Evolutionary conservation across 2,113 vertebrate species (phyloP), one percentile per base, ranked within the genome.

Genomic region (Coregonus clupeaformis): DNA sequence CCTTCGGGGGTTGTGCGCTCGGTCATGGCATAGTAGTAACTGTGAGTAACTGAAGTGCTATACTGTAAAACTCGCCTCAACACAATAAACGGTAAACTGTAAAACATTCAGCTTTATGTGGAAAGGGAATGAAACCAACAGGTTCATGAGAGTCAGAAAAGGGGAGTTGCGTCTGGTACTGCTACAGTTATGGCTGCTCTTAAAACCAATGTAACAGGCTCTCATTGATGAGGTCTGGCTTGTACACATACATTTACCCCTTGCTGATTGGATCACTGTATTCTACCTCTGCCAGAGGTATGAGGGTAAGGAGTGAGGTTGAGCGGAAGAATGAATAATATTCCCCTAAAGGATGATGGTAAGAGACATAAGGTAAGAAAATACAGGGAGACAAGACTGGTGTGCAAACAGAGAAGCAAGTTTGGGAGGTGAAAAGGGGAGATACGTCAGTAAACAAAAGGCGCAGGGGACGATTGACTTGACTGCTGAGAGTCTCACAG

Each of bases 11-110:
- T 55, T 14, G 52, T 55, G 52, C 20, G 13, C 52, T 55, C 4
- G 52, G 20, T 55, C 77, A 78, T 73, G 60, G 71, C 60, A 75
- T 42, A 70, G 77, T 79, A 75, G 75, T 69, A 78, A 82, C 73
- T 77, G 20, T 73, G 72, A 80, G 84, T 69, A 59, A 62, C 60
- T 22, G n/a, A 62, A 25, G n/a, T 62, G 74, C 74, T 57, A 73
- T 60, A 75, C 42, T 70, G 77, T 55, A 72, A 76, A 81, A 30
- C 24, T 74, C 32, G 45, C 14, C 18, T 27, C 70, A 57, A 62
- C 55, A 52, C 29, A 79, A 68, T 3, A 30, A 27, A 12, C 29
- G 29, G 47, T 52, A 77, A 42, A 42, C 27, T 49, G 73, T 78
- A 65, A 77, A 80, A 83, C 78, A 67, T n/a, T 13, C 18, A 55